Base-by-base conservation (phyloP, 2,888 invertebrate species). In the Drosophila infuscata region DNA sequence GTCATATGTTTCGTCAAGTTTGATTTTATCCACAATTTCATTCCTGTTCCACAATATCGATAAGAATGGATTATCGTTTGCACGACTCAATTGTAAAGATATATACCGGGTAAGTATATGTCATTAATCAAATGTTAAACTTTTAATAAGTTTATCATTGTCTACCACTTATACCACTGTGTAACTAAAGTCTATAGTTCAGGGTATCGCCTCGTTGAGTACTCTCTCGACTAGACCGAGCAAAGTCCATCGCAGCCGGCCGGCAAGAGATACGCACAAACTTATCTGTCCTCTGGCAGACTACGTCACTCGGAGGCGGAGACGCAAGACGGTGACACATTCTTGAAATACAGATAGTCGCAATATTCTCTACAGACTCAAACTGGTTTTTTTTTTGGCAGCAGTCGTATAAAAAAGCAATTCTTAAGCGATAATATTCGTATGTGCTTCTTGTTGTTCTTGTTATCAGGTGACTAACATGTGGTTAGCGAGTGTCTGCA, bases 171-270 rank as follows among this genome's bases (percentile, higher is more conserved):
- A 12, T 25, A 25, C 25, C 25, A 25, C 25, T 35, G 17, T 38
- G 3, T 15, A 4, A 15, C 25, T 20, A n/a, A 20, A 20, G 20
- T 25, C 46, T 8, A 15, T 15, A 8, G 25, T 46, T 46, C 15
- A 46, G 46, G 46, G 46, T 46, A 46, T 25, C 8, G 17, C 20
- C 20, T 43, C 20, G 20, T 5, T 20, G 43, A 5, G 43, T 25
- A 8, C 25, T 2, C 8, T 4, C 12, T 12, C 7, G 25, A 8
- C 15, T 25, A 65, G 38, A 70, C 58, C 25, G 87, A 57, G 67
- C 89, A 87, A 85, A 85, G 89, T 89, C 89, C 74, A 70, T 83
- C 82, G 72, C 68, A 61, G 68, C 70, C 88, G 78, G 73, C 81
- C 82, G 82, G 70, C 70, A 69, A 80, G 73, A 73, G 67, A 68